Conservation (phyloP, 2,888 invertebrate genomes). For the Lamproptera curius region DNA sequence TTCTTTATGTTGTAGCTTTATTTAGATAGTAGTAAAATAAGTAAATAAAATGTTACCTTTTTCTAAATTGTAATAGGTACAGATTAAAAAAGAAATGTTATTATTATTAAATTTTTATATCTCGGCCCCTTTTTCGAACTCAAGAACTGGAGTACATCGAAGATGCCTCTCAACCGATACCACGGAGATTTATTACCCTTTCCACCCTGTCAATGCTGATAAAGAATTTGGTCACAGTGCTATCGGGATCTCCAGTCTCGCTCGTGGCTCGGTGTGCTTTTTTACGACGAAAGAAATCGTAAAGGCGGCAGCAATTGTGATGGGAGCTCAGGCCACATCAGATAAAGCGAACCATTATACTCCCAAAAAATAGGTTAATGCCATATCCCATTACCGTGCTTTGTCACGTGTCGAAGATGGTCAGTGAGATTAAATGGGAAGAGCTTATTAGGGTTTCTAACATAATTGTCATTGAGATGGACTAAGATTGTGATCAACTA, state of each 20-base stretch:
- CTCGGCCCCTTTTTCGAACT: conserved; percentile 24
- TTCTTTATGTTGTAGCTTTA: no score
- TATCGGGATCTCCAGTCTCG: conserved; percentile 28
- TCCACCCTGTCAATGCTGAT: conserved; percentile 44
- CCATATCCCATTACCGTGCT: conserved; percentile 60
- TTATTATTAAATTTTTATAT: no score
- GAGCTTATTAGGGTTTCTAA: conserved; percentile 27
- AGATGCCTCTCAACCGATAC: conserved; percentile 40
- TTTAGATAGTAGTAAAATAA: no score
- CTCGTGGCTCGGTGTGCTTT: conserved; percentile 38
- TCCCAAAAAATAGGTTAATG: conserved; percentile 65
- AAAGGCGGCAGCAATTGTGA: conserved; percentile 44
- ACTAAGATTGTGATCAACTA: conserved; percentile 5
- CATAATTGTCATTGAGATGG: conserved; percentile 14
- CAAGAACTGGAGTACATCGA: conserved; percentile 1
- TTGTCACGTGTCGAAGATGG: conserved; percentile 65
- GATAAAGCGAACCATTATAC: conserved; percentile 47
- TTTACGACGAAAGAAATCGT: conserved; percentile 33
- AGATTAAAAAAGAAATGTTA: no score
- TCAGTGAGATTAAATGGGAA: conserved; percentile 35
- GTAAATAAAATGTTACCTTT: no score
- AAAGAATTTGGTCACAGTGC: conserved; percentile 53
- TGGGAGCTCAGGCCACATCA: conserved; percentile 44
- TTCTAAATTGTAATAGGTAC: no score
- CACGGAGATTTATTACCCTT: conserved; percentile 50